These are phyloP conservation scores for Brachionus calyciflorus DNA, from an alignment of 1,140 invertebrate genomes.

Conservation along the genomic window DNA sequence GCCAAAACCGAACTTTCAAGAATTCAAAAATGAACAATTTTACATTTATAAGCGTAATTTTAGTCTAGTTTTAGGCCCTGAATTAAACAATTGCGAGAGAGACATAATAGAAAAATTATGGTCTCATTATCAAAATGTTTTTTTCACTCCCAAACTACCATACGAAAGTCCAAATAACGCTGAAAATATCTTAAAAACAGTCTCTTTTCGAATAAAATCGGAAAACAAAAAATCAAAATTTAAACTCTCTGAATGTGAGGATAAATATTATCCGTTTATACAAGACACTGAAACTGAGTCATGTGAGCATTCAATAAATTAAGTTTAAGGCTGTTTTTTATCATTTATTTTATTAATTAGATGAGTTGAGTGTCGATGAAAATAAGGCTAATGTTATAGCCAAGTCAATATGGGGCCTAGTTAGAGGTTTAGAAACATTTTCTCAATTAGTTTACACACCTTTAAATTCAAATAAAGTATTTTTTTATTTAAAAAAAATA, in stretches of 20 bases:
- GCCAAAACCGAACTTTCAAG: not conserved
- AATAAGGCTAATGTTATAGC: not conserved
- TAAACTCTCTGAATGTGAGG: not conserved
- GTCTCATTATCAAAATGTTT: not conserved
- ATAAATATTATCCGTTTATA: constrained; percentile 22
- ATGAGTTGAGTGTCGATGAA: not conserved
- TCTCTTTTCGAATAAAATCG: not conserved
- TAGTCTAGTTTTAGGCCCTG: not conserved
- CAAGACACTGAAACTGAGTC: constrained; percentile 24
- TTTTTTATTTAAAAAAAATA: not conserved
- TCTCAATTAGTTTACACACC: constrained; percentile 43
- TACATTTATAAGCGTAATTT: not conserved
- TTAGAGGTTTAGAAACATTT: constrained; percentile 45
- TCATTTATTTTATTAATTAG: not conserved
- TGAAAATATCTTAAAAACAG: not conserved
- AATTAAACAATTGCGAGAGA: constrained; percentile 27
- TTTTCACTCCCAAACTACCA: not conserved
- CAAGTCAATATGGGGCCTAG: constrained; percentile 28
- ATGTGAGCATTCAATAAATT: too few species aligned
- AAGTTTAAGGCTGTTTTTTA: too few species aligned
- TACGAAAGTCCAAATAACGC: not conserved
- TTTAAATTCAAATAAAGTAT: constrained; percentile 18
- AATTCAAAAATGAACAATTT: not conserved
- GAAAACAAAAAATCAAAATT: not conserved
- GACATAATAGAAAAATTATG: constrained; percentile 15